These are phyloP conservation scores for Esox niger DNA, from an alignment of 2,113 vertebrate genomes.

Conservation along the genomic window DNA sequence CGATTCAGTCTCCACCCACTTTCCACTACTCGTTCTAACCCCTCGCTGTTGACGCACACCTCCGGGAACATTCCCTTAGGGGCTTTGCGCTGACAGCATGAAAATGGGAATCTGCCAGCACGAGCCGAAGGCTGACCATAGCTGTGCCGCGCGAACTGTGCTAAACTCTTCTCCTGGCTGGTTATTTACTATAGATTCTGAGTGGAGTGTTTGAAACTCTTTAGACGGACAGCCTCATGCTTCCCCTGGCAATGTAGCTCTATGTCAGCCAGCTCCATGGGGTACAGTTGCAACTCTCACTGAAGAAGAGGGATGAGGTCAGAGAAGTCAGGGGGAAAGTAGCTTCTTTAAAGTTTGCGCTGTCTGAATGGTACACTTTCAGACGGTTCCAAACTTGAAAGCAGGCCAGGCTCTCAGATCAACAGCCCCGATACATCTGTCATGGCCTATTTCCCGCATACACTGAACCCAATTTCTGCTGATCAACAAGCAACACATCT, in stretches of 20 bases:
- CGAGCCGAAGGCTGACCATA: constrained; percentile 29
- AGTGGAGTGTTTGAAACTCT: constrained; percentile 5
- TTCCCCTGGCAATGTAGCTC: constrained; percentile 11
- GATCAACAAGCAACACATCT: constrained; percentile 37
- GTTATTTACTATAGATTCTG: constrained; percentile 22
- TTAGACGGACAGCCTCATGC: constrained; percentile 38
- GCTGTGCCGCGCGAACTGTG: constrained; percentile 39
- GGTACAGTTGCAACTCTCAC: not conserved
- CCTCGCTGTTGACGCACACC: constrained; percentile 43
- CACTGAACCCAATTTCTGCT: constrained; percentile 32
- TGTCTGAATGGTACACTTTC: not conserved
- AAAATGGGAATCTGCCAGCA: constrained; percentile 66
- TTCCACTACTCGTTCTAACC: constrained; percentile 27
- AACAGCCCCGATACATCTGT: constrained; percentile 37
- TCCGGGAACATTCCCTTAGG: constrained; percentile 40
- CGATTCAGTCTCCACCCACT: constrained; percentile 51
- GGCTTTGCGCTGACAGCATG: constrained; percentile 56
- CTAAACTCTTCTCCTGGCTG: constrained; percentile 34
- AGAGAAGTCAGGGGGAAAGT: constrained; percentile 25
- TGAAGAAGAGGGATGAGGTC: constrained; percentile 25
- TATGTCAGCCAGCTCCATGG: constrained; percentile 3
- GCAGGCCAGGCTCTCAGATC: constrained; percentile 30
- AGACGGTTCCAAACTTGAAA: constrained; percentile 28
- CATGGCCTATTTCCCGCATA: constrained; percentile 49
- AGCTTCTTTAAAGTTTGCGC: constrained; percentile 26